Conservation (phyloP, 2,888 invertebrate genomes). For the Tetramorium bicarinatum region DNA sequence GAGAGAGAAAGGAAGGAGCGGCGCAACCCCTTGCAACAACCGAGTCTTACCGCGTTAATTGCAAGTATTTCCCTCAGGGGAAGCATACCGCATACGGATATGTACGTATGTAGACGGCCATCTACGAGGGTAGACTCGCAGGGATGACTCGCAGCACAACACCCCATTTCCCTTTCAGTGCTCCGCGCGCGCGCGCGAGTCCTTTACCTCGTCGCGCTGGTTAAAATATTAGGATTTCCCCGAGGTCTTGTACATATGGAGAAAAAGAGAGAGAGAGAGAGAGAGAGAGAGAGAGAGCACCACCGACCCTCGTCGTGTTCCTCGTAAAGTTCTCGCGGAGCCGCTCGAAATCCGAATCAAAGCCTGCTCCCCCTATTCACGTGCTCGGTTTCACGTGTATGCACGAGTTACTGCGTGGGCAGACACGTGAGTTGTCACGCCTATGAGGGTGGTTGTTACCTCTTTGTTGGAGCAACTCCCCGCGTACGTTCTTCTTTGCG, state of each 20-base stretch:
- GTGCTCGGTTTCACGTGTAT: constrained; percentile 67
- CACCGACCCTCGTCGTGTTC: constrained; percentile 8
- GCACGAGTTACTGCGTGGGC: constrained; percentile 55
- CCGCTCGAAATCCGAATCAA: constrained; percentile 48
- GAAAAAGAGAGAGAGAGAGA: constrained; percentile 6
- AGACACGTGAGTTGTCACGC: constrained; percentile 18
- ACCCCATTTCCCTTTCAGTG: constrained; percentile 79
- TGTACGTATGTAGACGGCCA: not conserved
- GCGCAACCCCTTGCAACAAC: constrained; percentile 69
- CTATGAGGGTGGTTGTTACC: constrained; percentile 1
- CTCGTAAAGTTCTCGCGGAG: constrained; percentile 16
- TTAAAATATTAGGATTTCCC: constrained; percentile 82
- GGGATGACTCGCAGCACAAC: constrained; percentile 69
- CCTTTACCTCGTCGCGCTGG: constrained; percentile 77
- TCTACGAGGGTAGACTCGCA: constrained; percentile 66
- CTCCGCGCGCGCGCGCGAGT: constrained; percentile 70
- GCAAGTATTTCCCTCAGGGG: constrained; percentile 81
- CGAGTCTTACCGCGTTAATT: constrained; percentile 83
- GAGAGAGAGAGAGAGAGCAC: not conserved
- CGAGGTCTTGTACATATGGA: constrained; percentile 67
- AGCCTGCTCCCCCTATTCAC: constrained; percentile 53
- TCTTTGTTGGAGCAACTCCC: not conserved
- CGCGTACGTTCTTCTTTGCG: not conserved
- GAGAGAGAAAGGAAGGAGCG: constrained; percentile 57
- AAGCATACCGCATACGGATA: constrained; percentile 55